Evolutionary conservation across 1,140 invertebrate species (phyloP), one percentile per base, ranked within the genome.

Genomic region (Neoseiulus cucumeris): DNA sequence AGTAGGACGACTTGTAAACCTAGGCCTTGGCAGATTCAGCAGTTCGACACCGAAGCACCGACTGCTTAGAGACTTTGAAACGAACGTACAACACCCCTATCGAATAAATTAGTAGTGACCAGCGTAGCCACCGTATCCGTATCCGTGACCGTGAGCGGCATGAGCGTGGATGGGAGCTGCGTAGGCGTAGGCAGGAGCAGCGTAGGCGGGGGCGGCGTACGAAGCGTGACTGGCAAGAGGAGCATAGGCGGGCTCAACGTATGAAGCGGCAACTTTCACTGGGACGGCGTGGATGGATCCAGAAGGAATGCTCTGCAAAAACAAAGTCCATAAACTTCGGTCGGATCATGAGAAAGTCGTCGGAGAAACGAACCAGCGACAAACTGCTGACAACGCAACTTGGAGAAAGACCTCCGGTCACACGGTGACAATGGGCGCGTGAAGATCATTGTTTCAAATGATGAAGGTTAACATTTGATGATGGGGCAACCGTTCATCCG

Each of bases 251-350:
- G 51, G 51, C 25, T 25, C 51, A n/a, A 33, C 51, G 51, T 59
- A 59, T 2, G 51, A 59, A 25, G 51, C 51, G 9, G 51, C 51
- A 14, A 59, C 51, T 33, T 59, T 59, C 51, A 59, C 51, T 25
- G 51, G 51, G 33, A 33, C 51, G 51, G 51, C 51, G 14, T 59
- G 51, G 51, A 59, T 59, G 25, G 51, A 59, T 29, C 51, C 51
- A 33, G 51, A 59, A 25, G 51, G 51, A 25, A 59, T 59, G 14
- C 25, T 18, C 51, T 59, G 51, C 45, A 1, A 59, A 59, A 14
- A 20, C 18, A 14, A 47, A 14, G 28, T 47, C 14, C 18, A 14
- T 9, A 9, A 39, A 39, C 33, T 4, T 39, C 9, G 9, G 4
- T 39, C 33, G 33, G 33, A 39, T 39, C 33, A 39, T 6, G 33